phyloP scores from a whole-genome alignment of 2,797 vertebrate species.

The Acanthopagrus latus region DNA sequence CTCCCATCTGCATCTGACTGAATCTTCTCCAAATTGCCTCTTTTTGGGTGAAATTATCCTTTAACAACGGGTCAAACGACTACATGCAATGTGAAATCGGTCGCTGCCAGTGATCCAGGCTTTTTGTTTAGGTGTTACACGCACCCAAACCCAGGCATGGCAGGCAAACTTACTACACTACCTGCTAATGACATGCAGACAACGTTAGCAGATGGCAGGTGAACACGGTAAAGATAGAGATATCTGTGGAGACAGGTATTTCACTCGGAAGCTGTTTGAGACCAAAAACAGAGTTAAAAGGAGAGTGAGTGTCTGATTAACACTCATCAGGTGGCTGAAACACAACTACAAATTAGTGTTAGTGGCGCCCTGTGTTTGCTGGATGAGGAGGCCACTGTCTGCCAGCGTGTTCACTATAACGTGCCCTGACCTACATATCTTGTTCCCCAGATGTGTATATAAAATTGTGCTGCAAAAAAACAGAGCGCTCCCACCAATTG shows the following conservation, averaged over 20 bases:
- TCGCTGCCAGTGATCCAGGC: neutral
- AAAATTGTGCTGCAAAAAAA: too few species aligned
- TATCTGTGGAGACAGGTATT: slow-evolving; percentile 32
- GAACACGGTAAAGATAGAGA: slow-evolving; percentile 26
- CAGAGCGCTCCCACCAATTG: too few species aligned
- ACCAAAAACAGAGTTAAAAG: slow-evolving; percentile 28
- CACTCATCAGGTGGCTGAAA: slow-evolving; percentile 1
- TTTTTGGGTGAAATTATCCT: too few species aligned
- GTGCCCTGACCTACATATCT: neutral
- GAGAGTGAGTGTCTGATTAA: neutral
- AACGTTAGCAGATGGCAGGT: slow-evolving; percentile 34
- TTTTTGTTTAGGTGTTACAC: neutral
- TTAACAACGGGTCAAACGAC: neutral
- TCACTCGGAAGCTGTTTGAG: slow-evolving; percentile 19
- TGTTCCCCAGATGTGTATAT: too few species aligned
- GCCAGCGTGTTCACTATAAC: neutral
- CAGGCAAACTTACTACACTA: neutral
- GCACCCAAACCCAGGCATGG: neutral
- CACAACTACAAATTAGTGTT: slow-evolving; percentile 32
- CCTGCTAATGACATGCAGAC: slow-evolving; percentile 34
- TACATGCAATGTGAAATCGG: neutral
- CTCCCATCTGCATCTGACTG: too few species aligned
- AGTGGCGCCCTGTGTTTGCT: slow-evolving; percentile 20
- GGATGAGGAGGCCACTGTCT: neutral
- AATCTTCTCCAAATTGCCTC: too few species aligned